Evolutionary conservation across 2,888 invertebrate genomes (phyloP).

Genomic region (Elegia similella): DNA sequence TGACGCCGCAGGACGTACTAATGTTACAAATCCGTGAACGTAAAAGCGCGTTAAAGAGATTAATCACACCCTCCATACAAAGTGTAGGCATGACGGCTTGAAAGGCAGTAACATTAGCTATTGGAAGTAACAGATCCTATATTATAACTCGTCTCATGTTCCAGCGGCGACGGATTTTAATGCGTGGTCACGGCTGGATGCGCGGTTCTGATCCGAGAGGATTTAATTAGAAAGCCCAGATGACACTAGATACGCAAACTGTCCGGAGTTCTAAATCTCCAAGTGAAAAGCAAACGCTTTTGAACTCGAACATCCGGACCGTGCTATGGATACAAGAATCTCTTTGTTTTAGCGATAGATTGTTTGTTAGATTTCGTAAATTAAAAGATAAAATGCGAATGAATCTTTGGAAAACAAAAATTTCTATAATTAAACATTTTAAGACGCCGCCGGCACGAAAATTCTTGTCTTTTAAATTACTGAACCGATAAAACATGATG

Average conservation of each 20-base stretch:
- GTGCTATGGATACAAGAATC: conserved; percentile 35
- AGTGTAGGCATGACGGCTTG: neutral
- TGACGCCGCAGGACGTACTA: conserved; percentile 59
- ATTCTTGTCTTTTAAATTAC: too few relatives aligned
- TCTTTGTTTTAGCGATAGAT: conserved; percentile 28
- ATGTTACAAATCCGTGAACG: conserved; percentile 22
- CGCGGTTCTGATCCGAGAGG: conserved; percentile 30
- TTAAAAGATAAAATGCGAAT: neutral
- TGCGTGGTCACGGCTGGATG: conserved; percentile 53
- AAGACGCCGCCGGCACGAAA: too few relatives aligned
- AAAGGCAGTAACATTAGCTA: conserved; percentile 4
- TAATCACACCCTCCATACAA: neutral
- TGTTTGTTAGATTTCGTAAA: neutral
- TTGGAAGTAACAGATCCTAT: conserved; percentile 21
- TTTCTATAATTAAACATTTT: too few relatives aligned
- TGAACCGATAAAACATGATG: too few relatives aligned
- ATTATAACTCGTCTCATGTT: conserved; percentile 30
- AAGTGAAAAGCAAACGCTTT: conserved; percentile 60
- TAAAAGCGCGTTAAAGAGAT: conserved; percentile 18
- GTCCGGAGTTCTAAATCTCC: conserved; percentile 51
- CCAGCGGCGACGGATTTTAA: conserved; percentile 32
- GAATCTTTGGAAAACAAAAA: neutral
- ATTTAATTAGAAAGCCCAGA: conserved; percentile 61
- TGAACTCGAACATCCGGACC: conserved; percentile 31
- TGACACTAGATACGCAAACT: conserved; percentile 52